Evolutionary conservation across 2,888 invertebrate species (phyloP).

Genomic region (Thera britannica): DNA sequence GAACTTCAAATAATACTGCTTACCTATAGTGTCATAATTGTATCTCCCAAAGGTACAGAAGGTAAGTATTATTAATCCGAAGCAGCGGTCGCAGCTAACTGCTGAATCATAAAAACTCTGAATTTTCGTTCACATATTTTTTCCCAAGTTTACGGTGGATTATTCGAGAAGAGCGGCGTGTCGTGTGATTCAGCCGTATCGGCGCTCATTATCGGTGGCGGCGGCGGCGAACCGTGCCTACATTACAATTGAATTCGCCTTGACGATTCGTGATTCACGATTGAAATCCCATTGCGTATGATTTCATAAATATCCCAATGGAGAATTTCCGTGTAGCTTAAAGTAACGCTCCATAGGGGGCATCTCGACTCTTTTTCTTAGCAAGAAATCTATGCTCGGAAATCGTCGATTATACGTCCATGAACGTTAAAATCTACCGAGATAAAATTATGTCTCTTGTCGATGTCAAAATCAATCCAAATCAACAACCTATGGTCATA

Average conservation of each 20-base stretch:
- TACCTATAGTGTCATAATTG: too few species aligned
- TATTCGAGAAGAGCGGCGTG: conserved; percentile 55
- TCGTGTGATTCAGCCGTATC: conserved; percentile 66
- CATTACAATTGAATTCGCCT: conserved; percentile 72
- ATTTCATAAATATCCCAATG: conserved; percentile 50
- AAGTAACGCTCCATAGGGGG: conserved; percentile 22
- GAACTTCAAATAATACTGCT: too few species aligned
- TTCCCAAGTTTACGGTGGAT: conserved; percentile 61
- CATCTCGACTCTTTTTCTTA: conserved; percentile 3
- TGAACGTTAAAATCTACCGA: neutral
- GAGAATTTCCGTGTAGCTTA: conserved; percentile 24
- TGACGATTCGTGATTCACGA: conserved; percentile 77
- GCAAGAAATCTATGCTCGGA: neutral
- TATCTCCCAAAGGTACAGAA: too few species aligned
- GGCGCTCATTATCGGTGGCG: conserved; percentile 66
- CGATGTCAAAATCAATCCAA: too few species aligned
- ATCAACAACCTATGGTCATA: too few species aligned
- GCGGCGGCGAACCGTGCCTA: conserved; percentile 66
- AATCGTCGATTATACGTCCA: neutral
- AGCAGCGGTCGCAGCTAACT: conserved; percentile 24
- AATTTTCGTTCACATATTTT: conserved; percentile 68
- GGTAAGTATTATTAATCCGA: conserved; percentile 19
- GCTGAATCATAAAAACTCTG: conserved; percentile 45
- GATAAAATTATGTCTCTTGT: too few species aligned
- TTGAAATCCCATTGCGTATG: conserved; percentile 61